phyloP scores from a whole-genome alignment of 2,113 vertebrate species.

The Vanacampus margaritifer region DNA sequence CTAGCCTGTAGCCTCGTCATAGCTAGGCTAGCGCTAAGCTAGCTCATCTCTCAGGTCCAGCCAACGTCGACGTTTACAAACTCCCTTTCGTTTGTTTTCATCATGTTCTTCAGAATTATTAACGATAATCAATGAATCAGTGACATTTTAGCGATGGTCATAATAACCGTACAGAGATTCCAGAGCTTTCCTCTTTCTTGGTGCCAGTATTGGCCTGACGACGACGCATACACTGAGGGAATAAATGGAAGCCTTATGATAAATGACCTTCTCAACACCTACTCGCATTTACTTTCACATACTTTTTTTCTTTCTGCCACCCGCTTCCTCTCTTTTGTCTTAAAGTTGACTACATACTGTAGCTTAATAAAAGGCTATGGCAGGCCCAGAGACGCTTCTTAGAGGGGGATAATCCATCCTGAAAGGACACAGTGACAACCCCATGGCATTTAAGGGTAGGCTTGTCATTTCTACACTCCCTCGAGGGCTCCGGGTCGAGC shows the following conservation, averaged over 20 bases:
- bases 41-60: too few species aligned
- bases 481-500: constrained; percentile 49
- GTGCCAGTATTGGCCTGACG: too few species aligned
- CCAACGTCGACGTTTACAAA: too few species aligned
- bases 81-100: too few species aligned
- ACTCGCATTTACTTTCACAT: constrained; percentile 31
- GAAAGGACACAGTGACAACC: constrained; percentile 69
- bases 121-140: background rate
- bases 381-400: constrained; percentile 51
- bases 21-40: too few species aligned
- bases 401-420: constrained; percentile 60
- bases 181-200: background rate
- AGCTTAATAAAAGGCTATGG: constrained; percentile 32
- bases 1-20: too few species aligned
- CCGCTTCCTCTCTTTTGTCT: constrained; percentile 24
- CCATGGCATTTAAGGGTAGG: constrained; percentile 71
- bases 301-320: constrained; percentile 18
- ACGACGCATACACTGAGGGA: background rate
- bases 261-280: constrained; percentile 28
- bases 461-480: constrained; percentile 52
- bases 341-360: constrained; percentile 1
- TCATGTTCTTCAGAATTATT: background rate
- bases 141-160: too few species aligned
- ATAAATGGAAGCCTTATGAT: constrained; percentile 20
- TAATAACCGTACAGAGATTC: background rate